Evolutionary conservation across 2,888 invertebrate genomes (phyloP), one percentile per base, ranked within the genome.

Genomic region (Ichneumoninae sp.): DNA sequence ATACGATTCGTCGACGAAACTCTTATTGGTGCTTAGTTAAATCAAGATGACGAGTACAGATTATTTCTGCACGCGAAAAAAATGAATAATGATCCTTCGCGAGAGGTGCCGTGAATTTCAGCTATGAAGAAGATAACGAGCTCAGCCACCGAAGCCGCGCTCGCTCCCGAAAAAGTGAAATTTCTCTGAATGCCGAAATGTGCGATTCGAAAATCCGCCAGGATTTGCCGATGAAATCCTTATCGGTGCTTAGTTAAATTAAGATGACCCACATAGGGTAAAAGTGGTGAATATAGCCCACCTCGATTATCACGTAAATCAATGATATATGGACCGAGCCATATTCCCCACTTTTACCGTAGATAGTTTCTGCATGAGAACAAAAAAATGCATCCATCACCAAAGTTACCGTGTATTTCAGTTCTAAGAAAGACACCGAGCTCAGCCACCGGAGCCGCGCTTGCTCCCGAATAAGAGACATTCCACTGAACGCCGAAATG

Each of bases 181-280:
- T 78, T 78, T 75, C 40, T 47, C 36, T 8, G 68, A 52, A 81
- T 71, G 36, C 83, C 85, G 85, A 33, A 33, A 33, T 33, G 30
- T 4, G 30, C 30, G 30, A 5, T 33, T 5, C 30, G 30, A 33
- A 33, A 33, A 33, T 33, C 30, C 30, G 5, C 5, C 0, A 33
- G 5, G 30, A 33, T 33, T 5, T 5, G 5, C 5, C 30, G 30
- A 33, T 4, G 30, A 33, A 33, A 33, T 0, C 5, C 30, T 33
- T 33, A 33, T 33, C 30, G 30, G 30, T 33, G 0, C 5, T 0
- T 4, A 33, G 30, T 33, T 33, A 33, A 33, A 33, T 33, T 33
- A 33, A 52, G 19, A 52, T 52, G 19, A 52, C 19, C 6, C 16
- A 6, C 26, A 26, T 57, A 19, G 19, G 19, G 19, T 19, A 19